Evolutionary conservation across 2,888 invertebrate species (phyloP).

Genomic region (Boloria euphrosyne): DNA sequence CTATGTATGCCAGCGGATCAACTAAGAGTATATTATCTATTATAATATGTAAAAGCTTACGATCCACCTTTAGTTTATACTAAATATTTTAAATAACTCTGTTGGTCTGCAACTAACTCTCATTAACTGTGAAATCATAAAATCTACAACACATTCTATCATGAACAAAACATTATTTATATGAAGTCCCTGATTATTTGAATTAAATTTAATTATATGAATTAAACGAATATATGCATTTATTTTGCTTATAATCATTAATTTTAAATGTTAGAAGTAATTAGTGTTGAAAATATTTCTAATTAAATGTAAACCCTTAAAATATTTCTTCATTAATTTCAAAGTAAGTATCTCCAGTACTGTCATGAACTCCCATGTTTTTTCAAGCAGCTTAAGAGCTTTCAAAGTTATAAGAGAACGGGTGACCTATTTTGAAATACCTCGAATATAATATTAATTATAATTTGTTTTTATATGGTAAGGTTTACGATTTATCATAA

Average conservation of each 20-base stretch:
- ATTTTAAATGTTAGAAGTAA: too few relatives aligned
- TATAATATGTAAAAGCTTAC: background rate
- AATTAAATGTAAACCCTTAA: background rate
- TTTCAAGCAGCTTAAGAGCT: slow-evolving; percentile 2
- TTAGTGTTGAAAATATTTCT: background rate
- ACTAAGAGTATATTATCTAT: background rate
- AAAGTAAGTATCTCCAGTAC: background rate
- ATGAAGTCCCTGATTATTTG: too few relatives aligned
- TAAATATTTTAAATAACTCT: too few relatives aligned
- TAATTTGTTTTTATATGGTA: background rate
- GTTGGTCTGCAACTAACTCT: too few relatives aligned
- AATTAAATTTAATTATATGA: too few relatives aligned
- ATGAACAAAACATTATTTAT: too few relatives aligned
- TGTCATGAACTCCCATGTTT: background rate
- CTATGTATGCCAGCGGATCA: slow-evolving; percentile 14
- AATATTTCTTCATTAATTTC: background rate
- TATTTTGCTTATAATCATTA: too few relatives aligned
- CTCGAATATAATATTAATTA: background rate
- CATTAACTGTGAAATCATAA: too few relatives aligned
- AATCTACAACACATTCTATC: too few relatives aligned
- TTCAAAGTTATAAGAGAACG: background rate
- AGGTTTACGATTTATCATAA: too few relatives aligned
- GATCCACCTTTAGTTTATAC: background rate
- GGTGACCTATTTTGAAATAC: slow-evolving; percentile 1
- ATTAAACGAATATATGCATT: too few relatives aligned